Conservation (phyloP, 53 echinoderm and acorn worm genomes). For the Apostichopus leukothele region DNA sequence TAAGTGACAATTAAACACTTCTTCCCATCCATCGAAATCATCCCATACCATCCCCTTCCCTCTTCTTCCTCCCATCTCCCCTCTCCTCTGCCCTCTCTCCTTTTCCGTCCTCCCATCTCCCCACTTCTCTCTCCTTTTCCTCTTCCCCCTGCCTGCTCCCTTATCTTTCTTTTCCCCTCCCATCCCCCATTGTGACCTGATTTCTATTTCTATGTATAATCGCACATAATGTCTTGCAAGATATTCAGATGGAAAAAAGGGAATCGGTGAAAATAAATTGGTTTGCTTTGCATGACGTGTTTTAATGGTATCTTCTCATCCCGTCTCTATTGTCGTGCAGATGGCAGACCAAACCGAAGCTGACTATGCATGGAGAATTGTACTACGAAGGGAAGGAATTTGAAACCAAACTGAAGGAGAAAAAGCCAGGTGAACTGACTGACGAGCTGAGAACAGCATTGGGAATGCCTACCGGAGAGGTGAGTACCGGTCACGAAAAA, state of each 20-base stretch:
- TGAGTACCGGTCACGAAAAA: background rate
- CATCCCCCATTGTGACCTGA: no score
- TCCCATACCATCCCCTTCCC: no score
- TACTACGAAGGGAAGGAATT: slow-evolving; percentile 99
- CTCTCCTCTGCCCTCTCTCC: no score
- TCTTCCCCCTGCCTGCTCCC: no score
- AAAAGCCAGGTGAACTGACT: slow-evolving; percentile 93
- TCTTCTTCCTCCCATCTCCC: no score
- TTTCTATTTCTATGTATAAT: no score
- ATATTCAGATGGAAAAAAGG: background rate
- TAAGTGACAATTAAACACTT: no score
- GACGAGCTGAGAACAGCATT: slow-evolving; percentile 94
- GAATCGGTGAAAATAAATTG: background rate
- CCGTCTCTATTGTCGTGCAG: slow-evolving; percentile 19
- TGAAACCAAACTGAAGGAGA: slow-evolving; percentile 97
- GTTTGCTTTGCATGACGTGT: background rate
- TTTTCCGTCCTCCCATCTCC: no score
- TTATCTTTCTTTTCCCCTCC: no score
- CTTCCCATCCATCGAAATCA: no score
- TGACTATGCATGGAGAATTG: slow-evolving; percentile 98
- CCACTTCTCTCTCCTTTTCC: no score
- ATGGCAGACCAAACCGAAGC: slow-evolving; percentile 98
- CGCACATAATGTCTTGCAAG: no score
- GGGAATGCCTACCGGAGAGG: slow-evolving; percentile 77
- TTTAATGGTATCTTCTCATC: background rate